Evolutionary conservation across 2,797 vertebrate species (phyloP).

Genomic region (Liparis tanakae): DNA sequence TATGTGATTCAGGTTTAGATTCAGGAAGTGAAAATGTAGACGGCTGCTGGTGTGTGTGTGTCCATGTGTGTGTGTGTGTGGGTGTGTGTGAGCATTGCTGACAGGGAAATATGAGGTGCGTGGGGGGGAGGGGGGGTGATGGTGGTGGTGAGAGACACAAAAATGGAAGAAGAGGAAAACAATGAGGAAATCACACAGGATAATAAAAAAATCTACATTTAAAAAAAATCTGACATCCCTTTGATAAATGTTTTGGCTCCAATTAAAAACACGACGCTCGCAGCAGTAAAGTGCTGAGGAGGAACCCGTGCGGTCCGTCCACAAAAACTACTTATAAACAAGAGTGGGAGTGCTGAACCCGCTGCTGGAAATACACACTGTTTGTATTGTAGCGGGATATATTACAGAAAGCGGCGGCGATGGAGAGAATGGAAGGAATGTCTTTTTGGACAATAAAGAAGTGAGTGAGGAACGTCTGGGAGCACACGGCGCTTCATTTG

Average conservation of each 20-base stretch:
- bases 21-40: constrained; percentile 82
- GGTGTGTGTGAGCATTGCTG: constrained; percentile 57
- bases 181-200: constrained; percentile 77
- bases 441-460: constrained; percentile 25
- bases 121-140: constrained; percentile 15
- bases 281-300: constrained; percentile 77
- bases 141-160: constrained; percentile 37
- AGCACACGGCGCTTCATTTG: neutral
- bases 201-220: constrained; percentile 54
- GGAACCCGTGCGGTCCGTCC: constrained; percentile 75
- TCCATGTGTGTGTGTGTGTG: constrained; percentile 40
- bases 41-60: constrained; percentile 42
- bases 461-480: constrained; percentile 6
- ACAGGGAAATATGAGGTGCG: constrained; percentile 63
- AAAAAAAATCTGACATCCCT: constrained; percentile 53
- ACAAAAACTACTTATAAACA: constrained; percentile 83
- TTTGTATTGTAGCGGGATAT: constrained; percentile 61
- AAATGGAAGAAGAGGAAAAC: constrained; percentile 65
- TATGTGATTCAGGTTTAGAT: constrained; percentile 77
- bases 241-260: constrained; percentile 70
- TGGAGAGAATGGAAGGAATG: constrained; percentile 41
- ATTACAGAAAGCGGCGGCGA: constrained; percentile 58
- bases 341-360: constrained; percentile 73
- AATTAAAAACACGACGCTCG: constrained; percentile 63
- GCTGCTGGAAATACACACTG: constrained; percentile 73